Evolutionary conservation across 2,888 invertebrate species (phyloP), one percentile per base, ranked within the genome.

Genomic region (Ormyrus nitidulus): DNA sequence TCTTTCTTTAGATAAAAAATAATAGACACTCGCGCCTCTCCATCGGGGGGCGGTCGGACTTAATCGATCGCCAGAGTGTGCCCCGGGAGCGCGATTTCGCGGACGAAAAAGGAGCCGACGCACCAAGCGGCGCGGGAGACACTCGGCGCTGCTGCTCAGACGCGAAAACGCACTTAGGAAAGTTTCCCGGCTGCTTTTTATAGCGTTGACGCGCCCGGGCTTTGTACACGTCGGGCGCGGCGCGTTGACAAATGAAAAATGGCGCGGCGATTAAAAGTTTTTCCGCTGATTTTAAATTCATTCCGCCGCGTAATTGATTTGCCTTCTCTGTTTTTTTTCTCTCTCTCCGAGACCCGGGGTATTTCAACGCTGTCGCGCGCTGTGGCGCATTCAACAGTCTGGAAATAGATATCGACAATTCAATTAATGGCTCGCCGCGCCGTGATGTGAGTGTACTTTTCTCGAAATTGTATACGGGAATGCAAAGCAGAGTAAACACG

Each of bases 331-430:
- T 34, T 34, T 34, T 34, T 34, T 34, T 34, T 34, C 4, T 4
- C 3, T 34, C 4, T 3, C 34, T 34, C 34, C 34, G 34, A 4
- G 13, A 13, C 13, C 19, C 34, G 3, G 34, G 34, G 34, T 34
- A 34, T 34, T 34, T 34, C 34, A 34, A 34, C 34, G 34, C 34
- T 34, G 13, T 64, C 48, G 11, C 8, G 46, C 48, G 5, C 49
- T 2, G 8, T 19, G 19, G 19, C 19, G n/a, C 46, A 71, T 59
- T 59, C 59, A 71, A 59, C 61, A 71, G 49, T 49, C 1, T 59
- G 48, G 49, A 61, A 53, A 68, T 51, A 75, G 5, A 65, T 75
- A 75, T 68, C 13, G 56, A 62, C 34, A 62, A 64, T 77, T 70
- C 49, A 56, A 77, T 77, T 64, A 51, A 59, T 48, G 53, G 61